Conservation (phyloP, 1,140 invertebrate species). For the Leptoteleia sp. region DNA sequence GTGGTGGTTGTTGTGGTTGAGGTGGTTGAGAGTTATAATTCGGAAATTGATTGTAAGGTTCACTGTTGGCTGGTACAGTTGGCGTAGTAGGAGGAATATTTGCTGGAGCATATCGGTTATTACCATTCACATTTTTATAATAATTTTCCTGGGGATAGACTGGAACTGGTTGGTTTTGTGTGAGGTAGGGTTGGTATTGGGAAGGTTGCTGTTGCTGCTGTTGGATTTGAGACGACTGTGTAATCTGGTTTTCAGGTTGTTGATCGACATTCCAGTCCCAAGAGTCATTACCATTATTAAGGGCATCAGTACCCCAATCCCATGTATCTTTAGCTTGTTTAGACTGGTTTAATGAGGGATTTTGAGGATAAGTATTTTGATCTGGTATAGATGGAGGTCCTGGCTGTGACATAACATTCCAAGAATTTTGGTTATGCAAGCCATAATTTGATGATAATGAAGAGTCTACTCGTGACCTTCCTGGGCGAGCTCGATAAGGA, state of each 20-base stretch:
- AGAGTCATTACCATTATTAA: slow-evolving; percentile 75
- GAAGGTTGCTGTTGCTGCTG: slow-evolving; percentile 66
- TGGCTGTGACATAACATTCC: slow-evolving; percentile 68
- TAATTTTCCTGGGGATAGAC: slow-evolving; percentile 71
- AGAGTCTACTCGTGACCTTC: no score
- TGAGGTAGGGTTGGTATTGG: slow-evolving; percentile 65
- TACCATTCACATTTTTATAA: slow-evolving; percentile 77
- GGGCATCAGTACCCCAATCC: slow-evolving; percentile 72
- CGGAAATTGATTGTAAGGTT: slow-evolving; percentile 64
- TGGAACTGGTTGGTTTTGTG: slow-evolving; percentile 67
- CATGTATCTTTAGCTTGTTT: slow-evolving; percentile 73
- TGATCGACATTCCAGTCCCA: slow-evolving; percentile 80
- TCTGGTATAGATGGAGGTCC: slow-evolving; percentile 47
- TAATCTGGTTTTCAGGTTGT: slow-evolving; percentile 63
- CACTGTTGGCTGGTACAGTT: slow-evolving; percentile 42
- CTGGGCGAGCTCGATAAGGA: no score
- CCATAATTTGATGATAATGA: no score
- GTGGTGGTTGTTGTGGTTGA: slow-evolving; percentile 2
- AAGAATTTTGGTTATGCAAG: slow-evolving; percentile 74
- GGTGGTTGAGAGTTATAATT: slow-evolving; percentile 67
- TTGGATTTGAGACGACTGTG: slow-evolving; percentile 17
- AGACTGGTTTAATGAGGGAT: slow-evolving; percentile 64
- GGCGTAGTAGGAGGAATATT: slow-evolving; percentile 56
- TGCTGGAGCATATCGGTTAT: slow-evolving; percentile 61
- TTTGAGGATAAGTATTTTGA: slow-evolving; percentile 59